Base-by-base conservation (phyloP, 2,113 vertebrate genomes). In the Dendropsophus ebraccatus region DNA sequence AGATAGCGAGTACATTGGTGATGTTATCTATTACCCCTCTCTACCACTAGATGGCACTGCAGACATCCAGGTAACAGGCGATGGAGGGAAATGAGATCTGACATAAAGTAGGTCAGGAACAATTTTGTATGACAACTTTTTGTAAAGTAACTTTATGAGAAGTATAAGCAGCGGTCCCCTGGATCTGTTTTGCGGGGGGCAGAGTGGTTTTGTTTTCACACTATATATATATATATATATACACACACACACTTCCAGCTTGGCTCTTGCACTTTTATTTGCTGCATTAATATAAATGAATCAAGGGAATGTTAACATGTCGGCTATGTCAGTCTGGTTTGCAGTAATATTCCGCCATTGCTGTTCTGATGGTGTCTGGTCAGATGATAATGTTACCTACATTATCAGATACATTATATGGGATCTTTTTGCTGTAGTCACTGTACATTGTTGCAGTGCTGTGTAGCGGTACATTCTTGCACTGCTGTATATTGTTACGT, bases 61-160 rank as follows among this genome's bases (percentile, higher is more conserved):
- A 76, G 82, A 47, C 82, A 84, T 74, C 82, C 11, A 30, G 69
- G 41, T 84, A 28, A 21, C 60, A 25, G 25, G 8, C 49, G 35
- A 11, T 3, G 56, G 23, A 13, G 35, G 52, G 52, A 17, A n/a
- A 82, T 65, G 28, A 41, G 30, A 49, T 19, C 6, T 58, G 76
- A 58, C 76, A 79, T 62, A 14, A 49, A 25, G 16, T 45, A 50
- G 80, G 60, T 80, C 32, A 32, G 47, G 69, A 11, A 32, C 54
- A 83, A 83, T 73, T 52, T 16, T 56, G 47, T 54, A 50, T 75
- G 82, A 75, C 52, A 76, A 49, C 50, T 84, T 56, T 62, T 76
- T 62, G 35, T 56, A 84, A 47, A 62, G 23, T 35, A 49, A 60
- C 17, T 19, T 12, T 37, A 32, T 13, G 8, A 16, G 25, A 75